Percentiles rank a stretch among this genome's conserved stretches.
phyloP scores from a whole-genome alignment of 2,888 invertebrate species.

The Pyrochroa serraticornis region DNA sequence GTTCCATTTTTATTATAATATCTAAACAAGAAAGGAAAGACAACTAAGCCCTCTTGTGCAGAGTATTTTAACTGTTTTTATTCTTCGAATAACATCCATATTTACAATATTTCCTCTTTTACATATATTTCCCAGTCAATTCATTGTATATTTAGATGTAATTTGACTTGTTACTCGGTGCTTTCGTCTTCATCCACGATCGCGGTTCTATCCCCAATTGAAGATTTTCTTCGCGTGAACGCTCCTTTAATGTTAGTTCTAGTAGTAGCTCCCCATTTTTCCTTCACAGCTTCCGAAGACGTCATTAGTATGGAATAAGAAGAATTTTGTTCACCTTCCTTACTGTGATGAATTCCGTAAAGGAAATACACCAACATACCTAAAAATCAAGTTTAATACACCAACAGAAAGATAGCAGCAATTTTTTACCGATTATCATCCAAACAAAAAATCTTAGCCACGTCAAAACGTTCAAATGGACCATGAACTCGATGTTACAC shows the following conservation, averaged over 20 bases:
- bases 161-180: conserved; percentile 36
- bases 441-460: conserved; percentile 87
- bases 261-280: conserved; percentile 66
- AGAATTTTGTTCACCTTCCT: conserved; percentile 70
- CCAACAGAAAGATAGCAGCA: too few relatives aligned
- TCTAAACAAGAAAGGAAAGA: too few relatives aligned
- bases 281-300: conserved; percentile 66
- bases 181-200: conserved; percentile 54
- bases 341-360: conserved; percentile 86
- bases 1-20: too few relatives aligned
- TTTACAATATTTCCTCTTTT: too few relatives aligned
- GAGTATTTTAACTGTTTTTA: too few relatives aligned
- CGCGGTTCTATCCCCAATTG: conserved; percentile 54
- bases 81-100: too few relatives aligned
- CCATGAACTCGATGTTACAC: conserved; percentile 83
- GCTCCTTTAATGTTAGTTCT: conserved; percentile 53
- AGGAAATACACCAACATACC: conserved; percentile 82
- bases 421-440: conserved; percentile 83
- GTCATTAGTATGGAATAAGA: conserved; percentile 71
- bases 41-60: too few relatives aligned
- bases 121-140: too few relatives aligned
- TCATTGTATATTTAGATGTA: too few relatives aligned
- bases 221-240: conserved; percentile 51
- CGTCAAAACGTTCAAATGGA: conserved; percentile 78
- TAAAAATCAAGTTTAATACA: conserved; percentile 48